Conservation (phyloP, 2,113 vertebrate species). For the Paramisgurnus dabryanus region DNA sequence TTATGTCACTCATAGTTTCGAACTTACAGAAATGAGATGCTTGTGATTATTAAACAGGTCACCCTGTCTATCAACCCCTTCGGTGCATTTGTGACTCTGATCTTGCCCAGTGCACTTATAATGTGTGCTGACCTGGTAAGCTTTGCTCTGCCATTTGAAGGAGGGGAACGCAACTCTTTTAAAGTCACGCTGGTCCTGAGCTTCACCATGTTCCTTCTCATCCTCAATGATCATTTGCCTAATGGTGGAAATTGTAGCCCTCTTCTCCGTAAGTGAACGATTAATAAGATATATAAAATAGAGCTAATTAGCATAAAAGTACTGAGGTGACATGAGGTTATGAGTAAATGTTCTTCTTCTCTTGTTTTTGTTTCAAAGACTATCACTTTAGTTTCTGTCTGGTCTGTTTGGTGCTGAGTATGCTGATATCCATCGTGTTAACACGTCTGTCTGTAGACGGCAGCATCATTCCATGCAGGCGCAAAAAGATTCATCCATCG, state of each 20-base stretch:
- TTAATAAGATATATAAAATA: no score
- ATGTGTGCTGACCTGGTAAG: constrained; percentile 68
- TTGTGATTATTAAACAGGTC: constrained; percentile 59
- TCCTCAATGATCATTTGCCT: constrained; percentile 68
- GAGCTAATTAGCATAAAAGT: not conserved
- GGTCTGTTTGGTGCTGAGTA: constrained; percentile 69
- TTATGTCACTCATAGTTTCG: no score
- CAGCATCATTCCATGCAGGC: constrained; percentile 33
- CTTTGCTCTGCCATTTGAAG: constrained; percentile 67
- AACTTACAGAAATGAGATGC: not conserved
- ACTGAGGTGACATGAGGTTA: no score
- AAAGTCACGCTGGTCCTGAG: constrained; percentile 77
- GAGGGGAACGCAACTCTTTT: constrained; percentile 72
- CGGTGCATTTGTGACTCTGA: constrained; percentile 59
- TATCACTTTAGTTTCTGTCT: constrained; percentile 71
- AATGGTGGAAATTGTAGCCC: constrained; percentile 67
- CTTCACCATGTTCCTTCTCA: constrained; percentile 76
- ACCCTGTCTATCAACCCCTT: constrained; percentile 58
- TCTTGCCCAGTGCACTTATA: constrained; percentile 70
- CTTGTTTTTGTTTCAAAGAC: constrained; percentile 56
- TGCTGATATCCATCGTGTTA: constrained; percentile 68
- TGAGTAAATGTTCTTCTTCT: not conserved
- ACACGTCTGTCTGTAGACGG: constrained; percentile 64
- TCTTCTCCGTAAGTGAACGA: constrained; percentile 66
- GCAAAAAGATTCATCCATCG: constrained; percentile 4